These are phyloP conservation scores for Rhinoraja longicauda DNA, from an alignment of 2,797 vertebrate species.

Conservation along the genomic window DNA sequence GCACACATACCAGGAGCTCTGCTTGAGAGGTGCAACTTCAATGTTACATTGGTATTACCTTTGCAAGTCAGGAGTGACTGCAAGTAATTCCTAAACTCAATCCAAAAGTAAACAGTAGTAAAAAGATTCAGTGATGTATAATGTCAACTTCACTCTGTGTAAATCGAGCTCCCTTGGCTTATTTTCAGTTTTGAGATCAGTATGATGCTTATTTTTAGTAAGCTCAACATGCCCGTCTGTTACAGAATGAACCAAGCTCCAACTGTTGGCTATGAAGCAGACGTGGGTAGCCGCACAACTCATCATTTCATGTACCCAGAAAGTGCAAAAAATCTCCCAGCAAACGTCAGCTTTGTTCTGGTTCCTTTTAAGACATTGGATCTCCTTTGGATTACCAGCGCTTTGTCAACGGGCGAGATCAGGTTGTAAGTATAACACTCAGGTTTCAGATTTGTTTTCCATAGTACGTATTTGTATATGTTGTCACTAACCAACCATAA, in stretches of 20 bases:
- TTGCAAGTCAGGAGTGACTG: background rate
- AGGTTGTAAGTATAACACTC: constrained; percentile 72
- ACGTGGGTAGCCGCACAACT: constrained; percentile 84
- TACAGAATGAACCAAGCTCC: constrained; percentile 93
- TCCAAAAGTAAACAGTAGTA: background rate
- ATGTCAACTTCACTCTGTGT: background rate
- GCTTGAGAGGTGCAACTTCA: background rate
- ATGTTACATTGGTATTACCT: background rate
- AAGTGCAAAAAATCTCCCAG: constrained; percentile 92
- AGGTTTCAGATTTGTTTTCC: background rate
- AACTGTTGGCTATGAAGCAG: constrained; percentile 86
- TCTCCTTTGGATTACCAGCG: constrained; percentile 94
- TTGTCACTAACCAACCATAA: background rate
- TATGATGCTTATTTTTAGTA: background rate
- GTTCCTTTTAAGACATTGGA: constrained; percentile 97
- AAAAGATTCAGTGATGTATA: background rate
- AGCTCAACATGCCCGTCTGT: constrained; percentile 35
- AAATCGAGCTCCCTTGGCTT: background rate
- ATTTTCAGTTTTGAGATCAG: background rate
- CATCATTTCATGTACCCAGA: constrained; percentile 99
- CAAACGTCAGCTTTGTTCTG: constrained; percentile 93
- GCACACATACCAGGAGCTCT: background rate
- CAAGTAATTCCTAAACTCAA: background rate
- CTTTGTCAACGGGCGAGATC: constrained; percentile 90
- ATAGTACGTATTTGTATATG: background rate